These are phyloP conservation scores for Chironomus tentans DNA, from an alignment of 2,888 invertebrate genomes.

Conservation along the genomic window DNA sequence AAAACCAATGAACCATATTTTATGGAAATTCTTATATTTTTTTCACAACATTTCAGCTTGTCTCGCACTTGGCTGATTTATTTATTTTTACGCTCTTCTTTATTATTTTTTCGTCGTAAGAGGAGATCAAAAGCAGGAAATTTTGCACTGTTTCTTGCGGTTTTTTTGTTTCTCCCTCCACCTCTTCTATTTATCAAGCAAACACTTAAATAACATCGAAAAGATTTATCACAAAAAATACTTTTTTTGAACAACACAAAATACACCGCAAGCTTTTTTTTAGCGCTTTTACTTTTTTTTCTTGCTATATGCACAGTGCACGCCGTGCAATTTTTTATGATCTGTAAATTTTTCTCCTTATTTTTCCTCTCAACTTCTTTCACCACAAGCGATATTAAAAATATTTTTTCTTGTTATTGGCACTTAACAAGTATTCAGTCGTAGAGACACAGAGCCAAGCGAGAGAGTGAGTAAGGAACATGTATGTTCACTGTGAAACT, in stretches of 20 bases:
- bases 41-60: not conserved
- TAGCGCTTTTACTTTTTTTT: not conserved
- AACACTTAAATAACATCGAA: constrained; percentile 11
- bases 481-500: not conserved
- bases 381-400: constrained; percentile 4
- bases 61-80: not conserved
- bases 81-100: not conserved
- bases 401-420: not conserved
- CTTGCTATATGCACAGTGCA: not conserved
- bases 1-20: constrained; percentile 14
- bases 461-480: too few species aligned
- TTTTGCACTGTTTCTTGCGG: constrained; percentile 2
- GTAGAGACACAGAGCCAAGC: not conserved
- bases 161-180: too few species aligned
- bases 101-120: not conserved
- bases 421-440: not conserved
- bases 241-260: too few species aligned
- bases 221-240: constrained; percentile 10
- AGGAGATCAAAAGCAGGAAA: not conserved
- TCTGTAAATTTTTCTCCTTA: not conserved
- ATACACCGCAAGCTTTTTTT: not conserved
- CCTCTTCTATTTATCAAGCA: constrained; percentile 13
- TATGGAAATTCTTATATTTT: not conserved
- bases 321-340: not conserved
- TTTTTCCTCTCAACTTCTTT: not conserved